phyloP scores from a whole-genome alignment of 2,888 invertebrate genomes.

The Dolichopus griseipennis region DNA sequence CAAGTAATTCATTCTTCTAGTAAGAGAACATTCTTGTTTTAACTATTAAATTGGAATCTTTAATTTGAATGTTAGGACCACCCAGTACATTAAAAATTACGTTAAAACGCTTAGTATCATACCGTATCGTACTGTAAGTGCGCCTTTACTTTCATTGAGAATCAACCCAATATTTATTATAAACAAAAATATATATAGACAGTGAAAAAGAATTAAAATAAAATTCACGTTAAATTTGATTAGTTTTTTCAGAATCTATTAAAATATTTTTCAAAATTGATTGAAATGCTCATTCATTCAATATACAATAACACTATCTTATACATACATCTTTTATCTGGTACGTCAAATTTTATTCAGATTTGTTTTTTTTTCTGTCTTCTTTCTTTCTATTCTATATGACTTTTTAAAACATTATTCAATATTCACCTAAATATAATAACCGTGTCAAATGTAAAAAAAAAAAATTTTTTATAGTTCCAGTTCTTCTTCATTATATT shows the following conservation, averaged over 20 bases:
- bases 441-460: background rate
- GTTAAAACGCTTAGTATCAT: too few relatives aligned
- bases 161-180: too few relatives aligned
- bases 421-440: background rate
- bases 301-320: background rate
- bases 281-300: background rate
- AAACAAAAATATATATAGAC: too few relatives aligned
- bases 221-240: background rate
- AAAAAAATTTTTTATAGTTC: constrained; percentile 5
- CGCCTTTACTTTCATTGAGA: too few relatives aligned
- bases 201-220: too few relatives aligned
- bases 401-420: background rate
- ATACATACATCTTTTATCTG: too few relatives aligned
- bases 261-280: background rate
- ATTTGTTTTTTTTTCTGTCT: background rate
- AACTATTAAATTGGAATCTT: too few relatives aligned
- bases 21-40: too few relatives aligned
- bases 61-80: too few relatives aligned
- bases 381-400: background rate
- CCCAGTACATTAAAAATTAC: too few relatives aligned
- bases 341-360: background rate
- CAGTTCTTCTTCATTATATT: background rate
- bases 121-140: too few relatives aligned
- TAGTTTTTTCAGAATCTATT: background rate
- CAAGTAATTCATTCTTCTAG: too few relatives aligned